A percentile compares a stretch with the other conserved stretches of the same genome.
Conservation (phyloP, 2,888 invertebrate species). For the Philaethria dido region DNA sequence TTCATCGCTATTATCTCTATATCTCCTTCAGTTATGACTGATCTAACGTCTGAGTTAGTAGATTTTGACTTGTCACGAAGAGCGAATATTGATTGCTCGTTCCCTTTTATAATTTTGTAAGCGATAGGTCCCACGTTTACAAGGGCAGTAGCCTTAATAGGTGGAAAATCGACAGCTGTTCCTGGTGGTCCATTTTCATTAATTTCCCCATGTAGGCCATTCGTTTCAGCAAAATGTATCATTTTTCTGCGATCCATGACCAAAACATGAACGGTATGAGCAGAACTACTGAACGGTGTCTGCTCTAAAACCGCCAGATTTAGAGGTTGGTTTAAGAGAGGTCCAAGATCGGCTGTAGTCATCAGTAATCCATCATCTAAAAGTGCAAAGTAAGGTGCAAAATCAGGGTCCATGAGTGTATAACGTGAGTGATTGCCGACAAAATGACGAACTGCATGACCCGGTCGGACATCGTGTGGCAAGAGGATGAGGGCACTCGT, state of each 20-base stretch:
- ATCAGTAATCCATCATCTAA: slow-evolving; percentile 94
- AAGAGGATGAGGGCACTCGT: slow-evolving; percentile 85
- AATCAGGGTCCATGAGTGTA: slow-evolving; percentile 89
- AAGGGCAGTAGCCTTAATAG: slow-evolving; percentile 89
- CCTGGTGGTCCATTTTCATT: slow-evolving; percentile 90
- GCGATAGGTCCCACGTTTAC: slow-evolving; percentile 87
- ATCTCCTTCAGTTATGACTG: slow-evolving; percentile 84
- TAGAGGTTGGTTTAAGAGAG: slow-evolving; percentile 91
- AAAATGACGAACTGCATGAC: slow-evolving; percentile 93
- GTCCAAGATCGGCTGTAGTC: slow-evolving; percentile 94
- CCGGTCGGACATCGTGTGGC: slow-evolving; percentile 95
- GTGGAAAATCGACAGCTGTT: slow-evolving; percentile 88
- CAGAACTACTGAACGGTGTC: slow-evolving; percentile 90
- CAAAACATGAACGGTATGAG: slow-evolving; percentile 91
- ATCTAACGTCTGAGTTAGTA: slow-evolving; percentile 75
- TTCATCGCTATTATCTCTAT: slow-evolving; percentile 90
- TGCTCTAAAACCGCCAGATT: slow-evolving; percentile 92
- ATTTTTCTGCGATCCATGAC: slow-evolving; percentile 93
- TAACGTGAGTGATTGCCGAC: slow-evolving; percentile 81
- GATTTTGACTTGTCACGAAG: slow-evolving; percentile 84
- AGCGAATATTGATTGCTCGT: slow-evolving; percentile 89
- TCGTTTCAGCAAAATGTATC: slow-evolving; percentile 88
- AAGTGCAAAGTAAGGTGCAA: slow-evolving; percentile 93
- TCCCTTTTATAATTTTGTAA: slow-evolving; percentile 91
- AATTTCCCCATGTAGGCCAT: slow-evolving; percentile 87